Conservation (phyloP, 2,888 invertebrate species). For the Sycophila texana region DNA sequence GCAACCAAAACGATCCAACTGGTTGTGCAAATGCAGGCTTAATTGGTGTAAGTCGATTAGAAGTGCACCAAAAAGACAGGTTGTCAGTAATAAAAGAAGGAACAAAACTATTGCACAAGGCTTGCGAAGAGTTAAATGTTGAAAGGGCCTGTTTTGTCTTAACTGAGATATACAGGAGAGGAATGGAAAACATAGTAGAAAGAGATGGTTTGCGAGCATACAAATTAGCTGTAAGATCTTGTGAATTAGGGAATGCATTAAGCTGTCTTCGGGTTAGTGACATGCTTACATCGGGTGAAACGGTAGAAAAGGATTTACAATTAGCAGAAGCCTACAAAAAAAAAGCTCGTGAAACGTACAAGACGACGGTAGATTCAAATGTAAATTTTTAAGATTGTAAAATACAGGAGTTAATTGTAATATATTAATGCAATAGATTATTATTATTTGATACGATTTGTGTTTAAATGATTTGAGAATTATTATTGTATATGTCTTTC, state of each 20-base stretch:
- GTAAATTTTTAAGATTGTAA: constrained; percentile 76
- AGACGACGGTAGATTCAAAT: constrained; percentile 82
- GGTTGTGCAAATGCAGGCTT: constrained; percentile 83
- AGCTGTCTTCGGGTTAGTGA: constrained; percentile 93
- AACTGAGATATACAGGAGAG: constrained; percentile 86
- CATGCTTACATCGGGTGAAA: constrained; percentile 88
- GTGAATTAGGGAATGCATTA: constrained; percentile 89
- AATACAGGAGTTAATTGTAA: too few relatives aligned
- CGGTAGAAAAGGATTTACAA: constrained; percentile 83
- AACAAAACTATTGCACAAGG: constrained; percentile 77
- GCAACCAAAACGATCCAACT: constrained; percentile 82
- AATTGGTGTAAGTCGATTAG: neutral
- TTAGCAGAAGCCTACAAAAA: constrained; percentile 80
- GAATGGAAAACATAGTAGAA: constrained; percentile 80
- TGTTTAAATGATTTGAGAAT: too few relatives aligned
- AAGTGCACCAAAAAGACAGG: constrained; percentile 47
- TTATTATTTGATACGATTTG: neutral
- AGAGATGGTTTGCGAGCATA: constrained; percentile 88
- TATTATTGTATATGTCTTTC: too few relatives aligned
- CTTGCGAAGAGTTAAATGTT: constrained; percentile 77
- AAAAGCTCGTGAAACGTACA: constrained; percentile 18
- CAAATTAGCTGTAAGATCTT: constrained; percentile 85
- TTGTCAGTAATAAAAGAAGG: constrained; percentile 67
- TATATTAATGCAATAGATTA: too few relatives aligned
- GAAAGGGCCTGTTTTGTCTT: constrained; percentile 88